Evolutionary conservation across 92 coral and sea anemone species (phyloP).

Genomic region (Hydrozoanthus gracilis): DNA sequence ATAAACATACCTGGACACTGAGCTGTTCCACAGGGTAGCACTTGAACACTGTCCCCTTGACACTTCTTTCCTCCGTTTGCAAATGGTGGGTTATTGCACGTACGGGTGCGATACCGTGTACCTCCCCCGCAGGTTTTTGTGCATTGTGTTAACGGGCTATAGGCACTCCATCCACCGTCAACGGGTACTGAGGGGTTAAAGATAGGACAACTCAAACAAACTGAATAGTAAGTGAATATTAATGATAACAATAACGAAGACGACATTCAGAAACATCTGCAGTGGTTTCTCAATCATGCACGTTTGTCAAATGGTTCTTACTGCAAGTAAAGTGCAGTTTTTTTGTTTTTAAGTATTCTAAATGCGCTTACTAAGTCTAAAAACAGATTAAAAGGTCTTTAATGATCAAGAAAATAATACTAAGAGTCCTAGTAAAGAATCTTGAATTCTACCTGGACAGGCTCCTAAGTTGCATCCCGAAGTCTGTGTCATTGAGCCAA

Average conservation of each 20-base stretch:
- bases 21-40: conserved; percentile 1
- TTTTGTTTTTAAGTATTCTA: too few relatives aligned
- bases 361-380: too few relatives aligned
- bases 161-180: background rate
- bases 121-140: conserved; percentile 23
- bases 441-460: background rate
- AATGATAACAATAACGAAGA: too few relatives aligned
- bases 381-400: too few relatives aligned
- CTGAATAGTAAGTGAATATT: background rate
- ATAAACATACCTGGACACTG: background rate
- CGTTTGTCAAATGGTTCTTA: too few relatives aligned
- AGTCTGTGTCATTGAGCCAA: background rate
- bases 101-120: conserved; percentile 8
- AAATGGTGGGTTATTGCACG: conserved; percentile 7
- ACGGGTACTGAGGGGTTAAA: background rate
- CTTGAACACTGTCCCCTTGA: background rate
- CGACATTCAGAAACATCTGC: too few relatives aligned
- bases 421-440: background rate
- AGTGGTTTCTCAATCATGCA: too few relatives aligned
- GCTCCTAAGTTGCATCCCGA: background rate
- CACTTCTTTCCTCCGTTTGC: conserved; percentile 6
- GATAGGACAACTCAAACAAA: too few relatives aligned
- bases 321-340: too few relatives aligned
- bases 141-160: background rate
- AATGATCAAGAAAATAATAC: too few relatives aligned